phyloP scores from a whole-genome alignment of 2,888 invertebrate genomes.

The Hirtodrosophila duncani region DNA sequence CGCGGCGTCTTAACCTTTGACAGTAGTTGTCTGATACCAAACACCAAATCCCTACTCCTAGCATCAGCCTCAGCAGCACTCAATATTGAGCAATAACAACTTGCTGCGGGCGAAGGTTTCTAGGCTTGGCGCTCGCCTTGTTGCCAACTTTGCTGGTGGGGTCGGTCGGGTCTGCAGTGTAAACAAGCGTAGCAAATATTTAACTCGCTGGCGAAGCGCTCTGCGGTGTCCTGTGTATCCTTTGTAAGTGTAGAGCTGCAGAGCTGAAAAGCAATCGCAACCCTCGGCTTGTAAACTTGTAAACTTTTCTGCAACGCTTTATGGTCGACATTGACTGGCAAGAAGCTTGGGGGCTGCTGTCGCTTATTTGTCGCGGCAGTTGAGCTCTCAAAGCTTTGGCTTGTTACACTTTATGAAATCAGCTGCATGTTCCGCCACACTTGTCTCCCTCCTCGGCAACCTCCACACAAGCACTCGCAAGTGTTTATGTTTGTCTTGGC shows the following conservation, averaged over 20 bases:
- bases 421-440: conserved; percentile 38
- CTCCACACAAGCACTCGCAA: conserved; percentile 26
- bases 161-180: conserved; percentile 60
- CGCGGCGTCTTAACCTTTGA: no score
- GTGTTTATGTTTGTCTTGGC: conserved; percentile 72
- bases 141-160: conserved; percentile 57
- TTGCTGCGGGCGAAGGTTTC: no score
- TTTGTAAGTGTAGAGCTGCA: conserved; percentile 31
- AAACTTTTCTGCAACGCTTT: conserved; percentile 55
- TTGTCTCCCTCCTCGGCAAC: neutral
- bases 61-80: conserved; percentile 26
- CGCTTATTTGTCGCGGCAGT: conserved; percentile 65
- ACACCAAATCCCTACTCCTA: conserved; percentile 28
- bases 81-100: conserved; percentile 71
- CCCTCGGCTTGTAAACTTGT: conserved; percentile 47
- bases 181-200: conserved; percentile 66
- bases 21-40: conserved; percentile 30
- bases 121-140: no score
- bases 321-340: conserved; percentile 38
- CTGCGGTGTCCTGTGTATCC: conserved; percentile 8
- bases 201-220: conserved; percentile 47
- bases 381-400: conserved; percentile 64
- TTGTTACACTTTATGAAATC: conserved; percentile 69
- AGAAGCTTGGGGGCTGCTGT: conserved; percentile 26
- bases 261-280: conserved; percentile 17